These are phyloP conservation scores for Peromyscus nudipes DNA, from an alignment of 2,797 vertebrate genomes.

Conservation along the genomic window DNA sequence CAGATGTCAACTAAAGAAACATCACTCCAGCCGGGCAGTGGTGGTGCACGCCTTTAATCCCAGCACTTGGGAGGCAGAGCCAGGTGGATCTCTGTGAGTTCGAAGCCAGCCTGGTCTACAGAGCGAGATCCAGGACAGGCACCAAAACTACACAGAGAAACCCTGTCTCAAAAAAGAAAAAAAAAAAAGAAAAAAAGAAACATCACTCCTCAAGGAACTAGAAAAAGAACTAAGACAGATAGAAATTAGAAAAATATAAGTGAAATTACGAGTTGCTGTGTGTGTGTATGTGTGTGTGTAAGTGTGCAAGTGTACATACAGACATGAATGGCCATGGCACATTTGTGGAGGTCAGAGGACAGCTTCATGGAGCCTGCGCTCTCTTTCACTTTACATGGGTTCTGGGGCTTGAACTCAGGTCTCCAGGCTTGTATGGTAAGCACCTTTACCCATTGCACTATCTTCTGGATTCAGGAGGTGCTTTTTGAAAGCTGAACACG, in stretches of 20 bases:
- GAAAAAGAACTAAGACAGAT: not conserved
- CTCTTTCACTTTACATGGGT: not conserved
- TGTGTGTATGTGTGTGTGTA: not conserved
- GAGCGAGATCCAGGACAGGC: no score
- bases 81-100: no score
- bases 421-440: not conserved
- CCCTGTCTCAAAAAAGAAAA: no score
- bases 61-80: no score
- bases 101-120: no score
- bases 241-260: not conserved
- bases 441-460: not conserved
- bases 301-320: not conserved
- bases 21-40: not conserved
- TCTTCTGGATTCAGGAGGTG: no score
- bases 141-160: no score
- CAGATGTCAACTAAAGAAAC: not conserved
- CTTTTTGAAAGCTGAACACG: not conserved
- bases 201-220: not conserved
- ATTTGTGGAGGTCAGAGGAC: not conserved
- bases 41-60: no score
- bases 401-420: not conserved
- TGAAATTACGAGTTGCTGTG: not conserved
- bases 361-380: not conserved
- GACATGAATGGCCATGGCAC: not conserved
- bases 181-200: not conserved